Base-by-base conservation (phyloP, 2,797 vertebrate genomes). In the Muraenolepis orangiensis region DNA sequence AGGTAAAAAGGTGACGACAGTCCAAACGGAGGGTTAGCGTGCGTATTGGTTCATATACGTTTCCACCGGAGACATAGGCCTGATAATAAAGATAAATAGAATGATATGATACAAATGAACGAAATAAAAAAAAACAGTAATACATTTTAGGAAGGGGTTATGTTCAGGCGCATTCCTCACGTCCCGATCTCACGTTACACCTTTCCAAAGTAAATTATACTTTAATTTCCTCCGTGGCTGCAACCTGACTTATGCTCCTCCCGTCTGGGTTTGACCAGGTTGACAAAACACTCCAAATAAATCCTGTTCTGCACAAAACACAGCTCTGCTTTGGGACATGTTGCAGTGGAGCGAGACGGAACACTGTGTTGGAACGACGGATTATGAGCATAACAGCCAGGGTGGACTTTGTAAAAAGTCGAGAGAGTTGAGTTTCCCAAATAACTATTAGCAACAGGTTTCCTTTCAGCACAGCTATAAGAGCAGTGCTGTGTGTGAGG, bases 291-390 rank as follows among this genome's bases (percentile, higher is more conserved):
- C 57, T 61, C n/a, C 80, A 84, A 85, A 67, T 67, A 18, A 29
- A 67, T 67, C 29, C 6, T 31, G 18, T 29, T 67, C 14, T 31
- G 66, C 1, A 78, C 72, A 82, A 30, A 87, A 89, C n/a, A 85
- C 74, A 72, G 71, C 20, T 81, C 26, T 78, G 42, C 78, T 87
- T 87, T 87, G 84, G 88, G n/a, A 8, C 1, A 2, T 28, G 84
- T 81, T 80, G 80, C 71, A 4, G 67, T 57, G 40, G 81, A 84
- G 86, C 74, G 81, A 75, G 87, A 76, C 78, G 34, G 74, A 82
- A 82, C 85, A 85, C 76, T 88, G 81, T 89, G 75, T 71, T 81
- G 80, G 18, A 82, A 74, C 34, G 85, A 82, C 76, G 73, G 38
- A 67, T 38, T 80, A 75, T 84, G 78, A 77, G 70, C 29, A 26